A percentile compares a stretch with the other conserved stretches of the same genome.
Evolutionary conservation across 2,888 invertebrate species (phyloP).

Genomic region (Pomacea canaliculata): DNA sequence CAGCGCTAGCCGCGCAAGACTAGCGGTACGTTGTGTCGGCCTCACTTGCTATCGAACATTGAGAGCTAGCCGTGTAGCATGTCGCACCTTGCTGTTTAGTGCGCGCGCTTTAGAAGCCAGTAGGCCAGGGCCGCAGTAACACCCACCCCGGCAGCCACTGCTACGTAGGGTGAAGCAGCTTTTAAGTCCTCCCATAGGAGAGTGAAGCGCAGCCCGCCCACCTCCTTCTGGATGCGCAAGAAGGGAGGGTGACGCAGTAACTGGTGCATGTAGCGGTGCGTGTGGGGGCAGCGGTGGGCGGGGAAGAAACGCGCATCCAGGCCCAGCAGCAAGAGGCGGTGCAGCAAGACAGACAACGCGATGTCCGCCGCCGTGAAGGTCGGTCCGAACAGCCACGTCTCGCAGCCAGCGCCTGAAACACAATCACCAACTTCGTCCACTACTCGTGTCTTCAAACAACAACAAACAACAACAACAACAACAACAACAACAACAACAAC

Average conservation of each 20-base stretch:
- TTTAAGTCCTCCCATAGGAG: constrained; percentile 56
- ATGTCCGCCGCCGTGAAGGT: constrained; percentile 61
- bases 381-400: constrained; percentile 55
- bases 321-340: constrained; percentile 52
- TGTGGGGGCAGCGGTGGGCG: constrained; percentile 45
- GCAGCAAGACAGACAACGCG: constrained; percentile 51
- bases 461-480: too few relatives aligned
- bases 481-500: too few relatives aligned
- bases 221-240: constrained; percentile 46
- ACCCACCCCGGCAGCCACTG: constrained; percentile 43
- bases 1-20: too few relatives aligned
- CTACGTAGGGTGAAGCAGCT: constrained; percentile 49
- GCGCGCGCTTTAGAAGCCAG: constrained; percentile 30
- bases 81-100: neutral
- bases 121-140: constrained; percentile 39
- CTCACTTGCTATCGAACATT: too few relatives aligned
- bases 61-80: too few relatives aligned
- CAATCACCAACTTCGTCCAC: neutral
- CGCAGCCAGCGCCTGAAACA: constrained; percentile 18
- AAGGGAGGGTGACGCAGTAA: constrained; percentile 47
- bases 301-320: constrained; percentile 51
- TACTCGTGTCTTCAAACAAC: neutral
- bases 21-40: too few relatives aligned
- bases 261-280: constrained; percentile 49
- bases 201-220: constrained; percentile 49